Base-by-base conservation (phyloP, 2,888 invertebrate species). In the Sycophila texana region DNA sequence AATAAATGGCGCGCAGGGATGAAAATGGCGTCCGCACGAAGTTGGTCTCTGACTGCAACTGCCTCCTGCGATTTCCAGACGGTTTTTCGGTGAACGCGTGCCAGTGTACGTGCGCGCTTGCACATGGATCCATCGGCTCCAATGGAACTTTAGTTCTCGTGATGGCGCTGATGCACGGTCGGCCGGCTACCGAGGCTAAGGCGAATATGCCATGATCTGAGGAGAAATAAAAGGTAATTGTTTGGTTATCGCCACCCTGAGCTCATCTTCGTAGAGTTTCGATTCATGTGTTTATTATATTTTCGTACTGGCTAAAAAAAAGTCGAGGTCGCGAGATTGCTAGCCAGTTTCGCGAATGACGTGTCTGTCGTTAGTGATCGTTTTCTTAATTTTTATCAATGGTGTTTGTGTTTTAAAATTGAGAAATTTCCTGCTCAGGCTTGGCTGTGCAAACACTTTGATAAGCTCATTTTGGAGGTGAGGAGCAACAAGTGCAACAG, bases 111-210 rank as follows among this genome's bases (percentile, higher is more conserved):
- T 78, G 74, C 74, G 70, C 57, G 47, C 57, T 70, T 68, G 78
- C 78, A 78, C 74, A 78, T 70, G 74, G 57, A 70, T 74, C 63
- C 68, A 65, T 68, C 67, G 47, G 55, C 13, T 53, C 39, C 51
- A 20, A 30, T 2, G 58, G 74, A 20, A 63, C 20, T 5, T 13
- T 57, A 78, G 78, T 79, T 74, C 68, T 67, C n/a, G 58, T 66
- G 74, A 79, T 75, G 79, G 79, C 75, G 79, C 79, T 79, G 75
- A 39, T 75, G 58, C 75, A 75, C 60, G 26, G 16, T 58, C 39
- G 58, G 57, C 79, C 79, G 79, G 79, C 75, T 75, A 72, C 47
- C 66, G 60, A 79, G 71, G 66, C 75, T 66, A 18, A 71, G 66
- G 22, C 66, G 13, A 75, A 72, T 71, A 49, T 47, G 57, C 60